phyloP scores from a whole-genome alignment of 1,140 invertebrate species.

The Hormaphis cornu region DNA sequence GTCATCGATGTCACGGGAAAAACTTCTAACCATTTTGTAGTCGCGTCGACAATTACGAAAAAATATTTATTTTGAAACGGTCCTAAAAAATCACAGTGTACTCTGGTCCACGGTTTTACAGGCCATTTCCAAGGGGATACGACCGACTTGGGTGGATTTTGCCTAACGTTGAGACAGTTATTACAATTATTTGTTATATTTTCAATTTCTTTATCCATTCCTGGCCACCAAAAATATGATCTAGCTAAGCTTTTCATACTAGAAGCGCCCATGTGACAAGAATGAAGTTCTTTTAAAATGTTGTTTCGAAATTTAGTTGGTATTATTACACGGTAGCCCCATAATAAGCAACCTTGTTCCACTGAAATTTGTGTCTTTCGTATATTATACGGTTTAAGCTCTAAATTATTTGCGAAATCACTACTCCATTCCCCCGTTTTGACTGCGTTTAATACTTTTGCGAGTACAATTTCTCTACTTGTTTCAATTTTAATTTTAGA shows the following conservation, averaged over 20 bases:
- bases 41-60: conserved; percentile 42
- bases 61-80: conserved; percentile 38
- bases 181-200: conserved; percentile 22
- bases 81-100: conserved; percentile 44
- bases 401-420: not conserved
- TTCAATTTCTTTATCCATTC: conserved; percentile 43
- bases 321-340: not conserved
- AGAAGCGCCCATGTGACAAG: not conserved
- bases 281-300: not conserved
- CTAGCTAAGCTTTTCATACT: conserved; percentile 34
- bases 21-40: conserved; percentile 39
- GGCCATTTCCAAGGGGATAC: conserved; percentile 39
- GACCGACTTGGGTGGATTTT: not conserved
- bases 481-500: not conserved
- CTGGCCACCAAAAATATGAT: conserved; percentile 42
- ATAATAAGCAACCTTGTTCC: not conserved
- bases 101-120: conserved; percentile 41
- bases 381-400: not conserved
- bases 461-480: not conserved
- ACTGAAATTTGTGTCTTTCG: not conserved
- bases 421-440: not conserved
- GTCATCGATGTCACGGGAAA: conserved; percentile 27
- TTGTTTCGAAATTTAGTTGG: not conserved
- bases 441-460: not conserved
- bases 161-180: not conserved